Percentiles rank a stretch among this genome's conserved stretches.
Evolutionary conservation across 2,888 invertebrate species (phyloP).

Genomic region (Polyommatus icarus): DNA sequence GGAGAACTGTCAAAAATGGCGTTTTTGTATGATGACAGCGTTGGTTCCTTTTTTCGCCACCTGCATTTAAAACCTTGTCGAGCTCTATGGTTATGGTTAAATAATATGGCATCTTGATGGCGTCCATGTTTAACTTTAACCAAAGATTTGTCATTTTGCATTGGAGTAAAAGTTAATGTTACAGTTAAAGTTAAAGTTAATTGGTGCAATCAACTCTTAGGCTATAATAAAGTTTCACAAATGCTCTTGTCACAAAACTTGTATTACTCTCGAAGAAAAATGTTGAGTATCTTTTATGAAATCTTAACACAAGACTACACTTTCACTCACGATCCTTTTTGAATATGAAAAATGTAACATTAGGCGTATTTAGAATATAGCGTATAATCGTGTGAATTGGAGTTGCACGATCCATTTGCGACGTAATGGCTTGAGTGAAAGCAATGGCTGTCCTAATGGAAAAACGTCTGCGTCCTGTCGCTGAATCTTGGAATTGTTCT

Average conservation of each 20-base stretch:
- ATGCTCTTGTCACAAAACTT: neutral
- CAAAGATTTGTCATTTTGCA: too few species aligned
- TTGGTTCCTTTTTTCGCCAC: too few species aligned
- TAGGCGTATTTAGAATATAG: slow-evolving; percentile 48
- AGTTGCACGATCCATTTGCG: slow-evolving; percentile 58
- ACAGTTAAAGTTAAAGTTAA: too few species aligned
- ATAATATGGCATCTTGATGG: too few species aligned
- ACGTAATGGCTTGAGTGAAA: slow-evolving; percentile 58
- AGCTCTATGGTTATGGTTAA: too few species aligned
- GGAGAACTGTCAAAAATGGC: too few species aligned
- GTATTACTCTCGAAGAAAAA: neutral
- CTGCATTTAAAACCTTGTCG: too few species aligned
- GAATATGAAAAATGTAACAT: neutral
- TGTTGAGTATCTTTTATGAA: neutral
- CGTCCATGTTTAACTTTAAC: too few species aligned
- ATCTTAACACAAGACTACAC: neutral
- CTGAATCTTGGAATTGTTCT: slow-evolving; percentile 30
- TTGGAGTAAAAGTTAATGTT: too few species aligned
- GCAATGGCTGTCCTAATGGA: slow-evolving; percentile 58
- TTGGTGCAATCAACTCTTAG: too few species aligned
- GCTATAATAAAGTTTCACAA: neutral
- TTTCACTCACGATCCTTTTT: neutral
- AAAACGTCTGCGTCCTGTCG: slow-evolving; percentile 48
- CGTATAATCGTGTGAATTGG: slow-evolving; percentile 52
- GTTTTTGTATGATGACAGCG: too few species aligned